Percentiles rank a stretch among this genome's conserved stretches.
These are phyloP conservation scores for Oncorhynchus clarkii DNA, from an alignment of 2,113 vertebrate species.

Conservation along the genomic window DNA sequence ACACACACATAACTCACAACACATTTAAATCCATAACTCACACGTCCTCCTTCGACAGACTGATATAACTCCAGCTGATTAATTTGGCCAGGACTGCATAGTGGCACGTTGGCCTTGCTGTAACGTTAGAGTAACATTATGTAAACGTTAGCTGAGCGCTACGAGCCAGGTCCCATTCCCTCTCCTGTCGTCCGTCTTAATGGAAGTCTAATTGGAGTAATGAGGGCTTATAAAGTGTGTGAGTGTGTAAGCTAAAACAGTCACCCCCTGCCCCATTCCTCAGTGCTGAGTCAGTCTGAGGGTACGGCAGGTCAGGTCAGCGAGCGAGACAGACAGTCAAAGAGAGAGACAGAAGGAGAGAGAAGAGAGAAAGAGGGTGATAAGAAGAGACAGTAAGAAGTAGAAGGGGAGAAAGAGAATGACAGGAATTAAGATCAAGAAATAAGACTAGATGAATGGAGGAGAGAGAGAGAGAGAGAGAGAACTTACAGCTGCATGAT, in stretches of 20 bases:
- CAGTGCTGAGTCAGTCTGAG: neutral
- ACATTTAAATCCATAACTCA: too few relatives aligned
- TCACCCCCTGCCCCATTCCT: neutral
- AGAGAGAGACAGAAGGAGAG: too few relatives aligned
- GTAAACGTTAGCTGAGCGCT: neutral
- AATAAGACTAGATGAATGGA: neutral
- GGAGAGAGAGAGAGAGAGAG: neutral
- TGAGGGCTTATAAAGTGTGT: conserved; percentile 7
- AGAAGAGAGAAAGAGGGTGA: too few relatives aligned
- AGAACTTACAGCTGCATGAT: conserved; percentile 88
- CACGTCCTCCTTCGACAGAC: too few relatives aligned
- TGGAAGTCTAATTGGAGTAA: conserved; percentile 27
- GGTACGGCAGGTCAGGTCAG: neutral
- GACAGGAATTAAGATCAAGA: too few relatives aligned
- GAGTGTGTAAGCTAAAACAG: neutral
- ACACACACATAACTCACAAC: too few relatives aligned
- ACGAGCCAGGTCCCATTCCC: neutral
- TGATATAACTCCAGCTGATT: too few relatives aligned
- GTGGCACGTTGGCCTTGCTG: neutral
- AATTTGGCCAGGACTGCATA: too few relatives aligned
- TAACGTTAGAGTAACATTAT: neutral
- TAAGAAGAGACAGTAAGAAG: too few relatives aligned
- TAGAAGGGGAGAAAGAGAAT: too few relatives aligned
- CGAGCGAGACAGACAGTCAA: neutral
- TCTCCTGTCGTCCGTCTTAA: neutral